Percentiles rank a stretch among this genome's conserved stretches.
Conservation (phyloP, 2,888 invertebrate species). For the Phanerotoma sp. region DNA sequence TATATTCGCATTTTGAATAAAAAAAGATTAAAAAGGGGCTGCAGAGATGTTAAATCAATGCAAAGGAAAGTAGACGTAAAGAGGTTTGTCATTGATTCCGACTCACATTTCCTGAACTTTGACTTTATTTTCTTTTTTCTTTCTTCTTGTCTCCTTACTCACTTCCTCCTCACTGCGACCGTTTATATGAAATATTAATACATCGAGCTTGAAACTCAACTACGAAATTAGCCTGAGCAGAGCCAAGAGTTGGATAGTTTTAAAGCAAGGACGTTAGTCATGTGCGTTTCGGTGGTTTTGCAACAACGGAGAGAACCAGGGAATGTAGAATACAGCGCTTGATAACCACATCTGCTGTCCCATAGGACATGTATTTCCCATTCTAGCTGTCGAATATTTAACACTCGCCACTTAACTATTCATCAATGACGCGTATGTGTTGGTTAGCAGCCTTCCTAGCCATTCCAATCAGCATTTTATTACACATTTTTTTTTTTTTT, state of each 20-base stretch:
- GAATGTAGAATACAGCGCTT: background rate
- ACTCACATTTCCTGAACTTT: background rate
- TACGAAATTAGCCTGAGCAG: background rate
- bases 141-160: background rate
- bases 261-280: slow-evolving; percentile 7
- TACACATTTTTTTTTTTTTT: no score
- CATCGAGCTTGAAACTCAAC: slow-evolving; percentile 1
- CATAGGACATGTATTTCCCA: slow-evolving; percentile 13
- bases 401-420: slow-evolving; percentile 13
- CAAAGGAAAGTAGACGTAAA: background rate
- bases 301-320: background rate
- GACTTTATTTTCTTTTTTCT: background rate
- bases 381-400: slow-evolving; percentile 21
- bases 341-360: slow-evolving; percentile 10
- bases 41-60: slow-evolving; percentile 1
- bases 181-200: slow-evolving; percentile 11
- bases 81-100: slow-evolving; percentile 2
- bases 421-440: slow-evolving; percentile 14
- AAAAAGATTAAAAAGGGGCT: no score
- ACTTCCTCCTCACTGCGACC: background rate
- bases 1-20: no score
- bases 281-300: background rate
- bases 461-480: no score
- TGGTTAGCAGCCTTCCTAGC: background rate
- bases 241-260: slow-evolving; percentile 1